Evolutionary conservation across 2,888 invertebrate genomes (phyloP).

Genomic region (Eupelmus urozonus): DNA sequence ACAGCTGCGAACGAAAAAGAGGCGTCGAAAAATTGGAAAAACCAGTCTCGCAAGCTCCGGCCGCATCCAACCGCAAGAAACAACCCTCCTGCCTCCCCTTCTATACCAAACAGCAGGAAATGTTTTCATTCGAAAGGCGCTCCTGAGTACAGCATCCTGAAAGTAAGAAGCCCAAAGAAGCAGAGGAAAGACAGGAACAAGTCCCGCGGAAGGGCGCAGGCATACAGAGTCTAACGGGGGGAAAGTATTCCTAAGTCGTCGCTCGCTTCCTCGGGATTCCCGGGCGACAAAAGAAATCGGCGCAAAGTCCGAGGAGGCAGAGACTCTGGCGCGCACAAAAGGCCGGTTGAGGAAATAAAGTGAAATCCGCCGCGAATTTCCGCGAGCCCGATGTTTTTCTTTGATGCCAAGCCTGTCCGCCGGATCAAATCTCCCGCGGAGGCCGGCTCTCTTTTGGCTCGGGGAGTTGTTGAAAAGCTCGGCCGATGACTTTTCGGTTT

Average conservation of each 20-base stretch:
- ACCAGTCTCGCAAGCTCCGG: too few relatives aligned
- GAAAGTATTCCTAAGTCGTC: conserved; percentile 45
- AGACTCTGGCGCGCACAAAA: conserved; percentile 62
- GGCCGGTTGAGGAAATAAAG: conserved; percentile 68
- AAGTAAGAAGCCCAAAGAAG: conserved; percentile 18
- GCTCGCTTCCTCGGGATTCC: conserved; percentile 3
- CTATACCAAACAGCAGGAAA: conserved; percentile 26
- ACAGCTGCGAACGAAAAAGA: too few relatives aligned
- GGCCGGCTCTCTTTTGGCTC: background rate
- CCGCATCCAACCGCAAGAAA: background rate
- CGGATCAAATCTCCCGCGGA: conserved; percentile 48
- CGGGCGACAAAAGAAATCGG: conserved; percentile 46
- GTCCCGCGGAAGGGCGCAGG: background rate
- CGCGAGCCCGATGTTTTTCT: conserved; percentile 63
- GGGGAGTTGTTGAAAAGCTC: conserved; percentile 2
- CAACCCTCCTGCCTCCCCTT: background rate
- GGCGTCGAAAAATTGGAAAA: too few relatives aligned
- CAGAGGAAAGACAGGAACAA: too few relatives aligned
- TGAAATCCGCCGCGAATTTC: conserved; percentile 66
- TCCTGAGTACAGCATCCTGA: background rate
- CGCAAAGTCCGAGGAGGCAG: conserved; percentile 4
- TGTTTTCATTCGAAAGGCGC: conserved; percentile 40
- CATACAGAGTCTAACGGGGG: too few relatives aligned
- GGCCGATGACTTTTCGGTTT: conserved; percentile 22
- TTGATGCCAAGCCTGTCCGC: conserved; percentile 41